Percentiles rank a stretch among this genome's conserved stretches.
Conservation (phyloP, 2,113 vertebrate genomes). For the Lathamus discolor region DNA sequence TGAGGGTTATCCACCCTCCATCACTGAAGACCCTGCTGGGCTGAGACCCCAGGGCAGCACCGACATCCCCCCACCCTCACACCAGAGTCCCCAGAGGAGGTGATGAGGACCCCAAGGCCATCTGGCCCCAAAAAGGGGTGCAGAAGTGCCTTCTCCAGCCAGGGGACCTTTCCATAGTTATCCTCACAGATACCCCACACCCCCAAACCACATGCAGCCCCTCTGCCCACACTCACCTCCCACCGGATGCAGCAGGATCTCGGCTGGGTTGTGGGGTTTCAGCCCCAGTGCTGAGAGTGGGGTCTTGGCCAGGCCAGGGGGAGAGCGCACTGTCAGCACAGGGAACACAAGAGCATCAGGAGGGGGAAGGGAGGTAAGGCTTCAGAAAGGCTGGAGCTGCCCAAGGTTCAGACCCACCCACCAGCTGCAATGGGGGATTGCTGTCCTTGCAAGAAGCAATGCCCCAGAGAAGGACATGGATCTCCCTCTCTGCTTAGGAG, state of each 20-base stretch:
- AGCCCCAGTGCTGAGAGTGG: slow-evolving; percentile 93
- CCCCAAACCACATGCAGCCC: not conserved
- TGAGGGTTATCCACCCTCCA: not conserved
- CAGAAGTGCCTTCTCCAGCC: not conserved
- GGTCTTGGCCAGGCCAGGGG: slow-evolving; percentile 94
- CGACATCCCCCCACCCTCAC: not conserved
- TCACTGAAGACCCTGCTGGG: not conserved
- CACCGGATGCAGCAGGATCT: slow-evolving; percentile 88
- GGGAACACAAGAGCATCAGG: not conserved
- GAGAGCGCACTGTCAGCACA: slow-evolving; percentile 84
- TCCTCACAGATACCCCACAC: accelerated
- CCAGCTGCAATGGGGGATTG: not conserved
- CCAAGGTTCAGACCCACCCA: not conserved
- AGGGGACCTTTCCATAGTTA: not conserved
- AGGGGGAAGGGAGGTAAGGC: not conserved
- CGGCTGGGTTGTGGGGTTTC: slow-evolving; percentile 95
- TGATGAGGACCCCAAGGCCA: not conserved
- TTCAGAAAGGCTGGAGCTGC: not conserved
- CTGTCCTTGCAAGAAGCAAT: not conserved
- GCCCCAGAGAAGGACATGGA: accelerated
- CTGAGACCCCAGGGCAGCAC: not conserved
- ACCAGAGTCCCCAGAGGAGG: not conserved
- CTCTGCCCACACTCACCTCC: slow-evolving; percentile 80
- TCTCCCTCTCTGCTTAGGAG: not conserved
- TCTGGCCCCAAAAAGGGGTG: not conserved